Base-by-base conservation (phyloP, 2,888 invertebrate genomes). In the Cantharis rufa region DNA sequence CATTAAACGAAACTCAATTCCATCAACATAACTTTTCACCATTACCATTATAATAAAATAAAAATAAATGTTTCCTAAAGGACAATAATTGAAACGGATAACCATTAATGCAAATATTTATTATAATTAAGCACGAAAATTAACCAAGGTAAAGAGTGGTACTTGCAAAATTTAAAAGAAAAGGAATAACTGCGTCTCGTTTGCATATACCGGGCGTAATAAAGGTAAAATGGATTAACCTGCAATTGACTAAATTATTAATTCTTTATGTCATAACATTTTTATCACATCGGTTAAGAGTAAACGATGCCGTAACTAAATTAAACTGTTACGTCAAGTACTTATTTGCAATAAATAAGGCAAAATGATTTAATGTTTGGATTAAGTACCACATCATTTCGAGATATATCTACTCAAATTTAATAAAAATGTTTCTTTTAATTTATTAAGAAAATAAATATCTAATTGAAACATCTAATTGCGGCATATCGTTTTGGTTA, bases 51-150 rank as follows among this genome's bases (percentile, higher is more conserved):
- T 18, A 73, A 73, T 70, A 70, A 74, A 74, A 74, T 62, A 69
- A 69, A 70, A 69, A 64, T 70, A 63, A 74, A 74, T 61, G 63
- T 64, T 10, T 16, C 10, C 66, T 61, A 10, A 62, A 64, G 70
- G 70, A 74, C 74, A 74, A 74, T 74, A 74, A 74, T 74, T 48
- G 7, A 48, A 48, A n/a, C 48, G n/a, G 7, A n/a, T 48, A n/a
- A 48, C 48, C n/a, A n/a, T 48, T 48, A n/a, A 48, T 48, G 32
- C 24, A 24, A 24, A 24, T 24, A 24, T 24, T 24, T 24, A 24
- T 24, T 32, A 32, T 32, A 32, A 32, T 32, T 13, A 32, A 13
- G 5, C 13, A 48, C 3, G 48, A 48, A 48, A 48, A 48, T 48
- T 48, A 48, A 48, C n/a, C 48, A 5, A 13, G 13, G 13, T 1